Evolutionary conservation across 2,797 vertebrate species (phyloP).

Genomic region (Micromesistius poutassou): DNA sequence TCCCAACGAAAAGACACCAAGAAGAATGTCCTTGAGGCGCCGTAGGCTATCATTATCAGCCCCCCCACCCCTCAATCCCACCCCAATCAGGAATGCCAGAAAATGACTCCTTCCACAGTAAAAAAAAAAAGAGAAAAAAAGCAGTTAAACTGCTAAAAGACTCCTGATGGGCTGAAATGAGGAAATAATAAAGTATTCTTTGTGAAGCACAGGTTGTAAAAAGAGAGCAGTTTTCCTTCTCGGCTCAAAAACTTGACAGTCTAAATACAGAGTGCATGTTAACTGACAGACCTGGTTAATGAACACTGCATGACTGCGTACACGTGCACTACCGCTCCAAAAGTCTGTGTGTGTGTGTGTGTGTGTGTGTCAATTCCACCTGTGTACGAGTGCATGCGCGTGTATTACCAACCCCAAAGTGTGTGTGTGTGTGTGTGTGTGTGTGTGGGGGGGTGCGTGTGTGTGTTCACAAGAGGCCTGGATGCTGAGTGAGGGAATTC

Average conservation of each 20-base stretch:
- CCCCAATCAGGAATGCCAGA: conserved; percentile 23
- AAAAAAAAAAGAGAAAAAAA: conserved; percentile 29
- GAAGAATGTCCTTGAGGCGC: conserved; percentile 46
- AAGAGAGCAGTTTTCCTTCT: conserved; percentile 28
- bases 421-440: conserved; percentile 17
- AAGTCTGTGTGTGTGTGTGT: conserved; percentile 5
- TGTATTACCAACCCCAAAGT: background rate
- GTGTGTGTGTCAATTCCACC: conserved; percentile 4
- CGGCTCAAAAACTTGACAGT: conserved; percentile 42
- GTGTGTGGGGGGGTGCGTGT: conserved; percentile 10
- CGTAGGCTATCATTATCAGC: conserved; percentile 15
- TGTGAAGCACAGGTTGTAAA: conserved; percentile 30
- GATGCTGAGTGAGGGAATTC: conserved; percentile 62
- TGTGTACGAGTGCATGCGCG: conserved; percentile 3
- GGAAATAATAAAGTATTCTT: conserved; percentile 49
- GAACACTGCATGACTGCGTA: conserved; percentile 31
- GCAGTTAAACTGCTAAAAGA: conserved; percentile 54
- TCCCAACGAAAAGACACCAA: conserved; percentile 42
- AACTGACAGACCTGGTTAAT: conserved; percentile 50
- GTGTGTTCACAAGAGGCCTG: conserved; percentile 22
- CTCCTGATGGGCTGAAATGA: conserved; percentile 37
- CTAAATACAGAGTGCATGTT: conserved; percentile 45
- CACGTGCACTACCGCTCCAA: background rate
- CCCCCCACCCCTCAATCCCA: conserved; percentile 17
- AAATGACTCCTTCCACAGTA: conserved; percentile 46